These are phyloP conservation scores for Scomberomorus guttatus DNA, from an alignment of 2,797 vertebrate genomes.

Conservation along the genomic window DNA sequence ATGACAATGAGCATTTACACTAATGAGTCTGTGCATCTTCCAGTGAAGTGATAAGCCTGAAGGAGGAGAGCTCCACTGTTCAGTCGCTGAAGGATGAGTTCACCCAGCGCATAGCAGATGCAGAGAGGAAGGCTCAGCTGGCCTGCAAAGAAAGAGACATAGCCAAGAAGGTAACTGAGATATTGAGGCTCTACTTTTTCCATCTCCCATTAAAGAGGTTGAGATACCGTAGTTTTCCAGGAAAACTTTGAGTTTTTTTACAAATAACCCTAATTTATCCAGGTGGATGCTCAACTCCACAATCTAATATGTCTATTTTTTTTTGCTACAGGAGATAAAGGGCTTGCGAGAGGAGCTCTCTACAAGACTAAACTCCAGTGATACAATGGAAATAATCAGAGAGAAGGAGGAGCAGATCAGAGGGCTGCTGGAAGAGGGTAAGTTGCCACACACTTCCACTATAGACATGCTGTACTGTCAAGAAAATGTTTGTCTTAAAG, in stretches of 20 bases:
- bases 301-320: background rate
- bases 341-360: constrained; percentile 93
- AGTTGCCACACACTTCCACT: constrained; percentile 20
- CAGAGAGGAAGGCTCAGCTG: constrained; percentile 95
- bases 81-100: constrained; percentile 96
- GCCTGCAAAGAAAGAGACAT: constrained; percentile 98
- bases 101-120: constrained; percentile 96
- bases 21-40: constrained; percentile 52
- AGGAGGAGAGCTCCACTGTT: constrained; percentile 94
- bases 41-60: constrained; percentile 95
- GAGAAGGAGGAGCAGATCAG: constrained; percentile 98
- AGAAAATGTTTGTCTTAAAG: background rate
- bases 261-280: background rate
- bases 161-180: constrained; percentile 92
- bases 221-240: background rate
- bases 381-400: constrained; percentile 94
- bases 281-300: background rate
- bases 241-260: no score
- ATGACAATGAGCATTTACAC: constrained; percentile 18
- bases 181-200: background rate
- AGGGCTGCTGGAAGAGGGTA: constrained; percentile 97
- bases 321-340: constrained; percentile 91
- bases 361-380: constrained; percentile 91
- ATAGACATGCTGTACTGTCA: background rate
- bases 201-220: background rate